These are phyloP conservation scores for Drosophila persimilis DNA, from an alignment of 1,140 invertebrate species.

Conservation along the genomic window DNA sequence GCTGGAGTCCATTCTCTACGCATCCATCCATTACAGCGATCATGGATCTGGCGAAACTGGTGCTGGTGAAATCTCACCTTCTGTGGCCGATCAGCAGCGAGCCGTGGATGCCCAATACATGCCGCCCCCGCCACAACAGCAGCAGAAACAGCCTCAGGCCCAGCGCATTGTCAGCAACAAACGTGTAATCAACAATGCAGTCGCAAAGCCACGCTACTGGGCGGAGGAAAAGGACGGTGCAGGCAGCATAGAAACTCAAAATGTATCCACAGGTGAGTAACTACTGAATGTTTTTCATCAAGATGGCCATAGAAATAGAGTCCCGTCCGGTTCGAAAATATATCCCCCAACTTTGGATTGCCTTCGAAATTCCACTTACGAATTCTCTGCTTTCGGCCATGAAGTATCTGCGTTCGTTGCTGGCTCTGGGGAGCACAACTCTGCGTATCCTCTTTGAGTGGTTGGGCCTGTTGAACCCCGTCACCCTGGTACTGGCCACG, in stretches of 20 bases:
- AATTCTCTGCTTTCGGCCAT: constrained; percentile 2
- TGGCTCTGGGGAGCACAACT: constrained; percentile 14
- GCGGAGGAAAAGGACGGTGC: constrained; percentile 4
- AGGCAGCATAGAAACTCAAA: constrained; percentile 2
- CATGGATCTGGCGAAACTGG: constrained; percentile 3
- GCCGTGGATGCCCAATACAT: constrained; percentile 40
- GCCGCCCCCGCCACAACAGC: constrained; percentile 47
- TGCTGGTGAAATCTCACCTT: not conserved
- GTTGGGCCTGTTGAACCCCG: constrained; percentile 33
- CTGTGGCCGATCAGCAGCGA: constrained; percentile 15
- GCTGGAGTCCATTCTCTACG: constrained; percentile 82
- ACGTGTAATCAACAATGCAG: constrained; percentile 60
- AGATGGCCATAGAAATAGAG: not conserved
- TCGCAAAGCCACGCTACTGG: constrained; percentile 57
- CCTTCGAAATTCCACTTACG: constrained; percentile 25
- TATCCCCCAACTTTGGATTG: constrained; percentile 10
- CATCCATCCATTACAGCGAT: constrained; percentile 77
- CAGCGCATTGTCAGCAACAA: constrained; percentile 53
- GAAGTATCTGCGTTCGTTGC: constrained; percentile 23
- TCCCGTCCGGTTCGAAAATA: not conserved
- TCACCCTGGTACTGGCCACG: constrained; percentile 29
- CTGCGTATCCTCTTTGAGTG: not conserved
- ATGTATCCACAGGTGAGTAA: constrained; percentile 10
- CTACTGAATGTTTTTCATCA: not conserved
- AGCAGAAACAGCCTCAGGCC: constrained; percentile 1